These are phyloP conservation scores for Syrmaticus mikado DNA, from an alignment of 2,113 vertebrate genomes.

Conservation along the genomic window DNA sequence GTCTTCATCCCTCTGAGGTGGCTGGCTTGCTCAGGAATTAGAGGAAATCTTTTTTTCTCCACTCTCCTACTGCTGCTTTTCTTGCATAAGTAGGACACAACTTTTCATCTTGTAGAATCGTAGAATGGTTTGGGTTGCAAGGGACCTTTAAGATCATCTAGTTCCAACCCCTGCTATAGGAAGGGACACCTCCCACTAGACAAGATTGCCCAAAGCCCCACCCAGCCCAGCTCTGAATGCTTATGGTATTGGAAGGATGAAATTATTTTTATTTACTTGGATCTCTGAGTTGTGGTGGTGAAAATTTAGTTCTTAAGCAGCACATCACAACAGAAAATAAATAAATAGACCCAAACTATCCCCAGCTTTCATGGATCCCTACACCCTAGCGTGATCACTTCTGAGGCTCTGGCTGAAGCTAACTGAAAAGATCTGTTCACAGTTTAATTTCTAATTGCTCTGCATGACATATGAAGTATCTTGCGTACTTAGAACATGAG, in stretches of 20 bases:
- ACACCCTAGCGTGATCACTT: neutral
- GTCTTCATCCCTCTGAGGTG: accelerated
- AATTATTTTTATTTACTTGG: neutral
- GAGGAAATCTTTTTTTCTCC: neutral
- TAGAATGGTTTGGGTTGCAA: no score
- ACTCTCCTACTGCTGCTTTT: neutral
- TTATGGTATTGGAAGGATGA: accelerated
- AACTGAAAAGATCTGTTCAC: conserved; percentile 5
- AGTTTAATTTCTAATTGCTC: neutral
- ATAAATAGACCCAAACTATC: neutral
- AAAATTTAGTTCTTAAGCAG: neutral
- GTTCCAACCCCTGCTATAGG: no score
- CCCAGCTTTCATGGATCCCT: neutral
- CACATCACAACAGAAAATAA: neutral
- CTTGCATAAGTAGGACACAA: neutral
- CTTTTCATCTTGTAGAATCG: neutral
- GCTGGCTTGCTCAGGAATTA: neutral
- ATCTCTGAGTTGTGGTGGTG: neutral
- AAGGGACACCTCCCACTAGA: no score
- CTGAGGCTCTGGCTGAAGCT: neutral
- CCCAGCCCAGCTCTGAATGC: no score
- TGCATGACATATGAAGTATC: neutral
- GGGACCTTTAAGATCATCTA: no score
- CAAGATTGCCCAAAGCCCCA: no score
- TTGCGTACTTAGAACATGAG: neutral